Base-by-base conservation (phyloP, 2,888 invertebrate genomes). In the Ectemnius continuus region DNA sequence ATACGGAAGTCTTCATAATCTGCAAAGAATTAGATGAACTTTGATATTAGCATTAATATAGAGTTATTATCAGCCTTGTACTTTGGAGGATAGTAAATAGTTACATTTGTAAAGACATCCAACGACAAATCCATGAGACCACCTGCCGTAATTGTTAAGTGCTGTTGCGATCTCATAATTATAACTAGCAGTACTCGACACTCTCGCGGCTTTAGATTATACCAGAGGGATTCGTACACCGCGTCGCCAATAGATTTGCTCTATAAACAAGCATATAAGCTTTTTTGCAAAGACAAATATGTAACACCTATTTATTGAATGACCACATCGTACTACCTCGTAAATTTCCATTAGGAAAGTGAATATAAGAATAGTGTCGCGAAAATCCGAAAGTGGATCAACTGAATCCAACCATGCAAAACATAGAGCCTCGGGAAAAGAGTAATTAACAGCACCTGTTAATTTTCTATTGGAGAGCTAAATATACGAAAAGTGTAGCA, bases 51-150 rank as follows among this genome's bases (percentile, higher is more conserved):
- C 20, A 20, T 20, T 23, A 23, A 23, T 23, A 23, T 23, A 23
- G 2, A 3, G 2, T 23, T 23, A 23, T 23, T 3, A 3, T 2
- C 23, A 23, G 23, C 23, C 23, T 23, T 23, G 23, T 1, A 23
- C 3, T 23, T 23, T 23, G 23, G 2, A 3, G 23, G 23, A 23
- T 23, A 23, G 3, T 3, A 3, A 23, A 23, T 23, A 23, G 23
- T 79, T 78, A 85, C 85, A 47, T n/a, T 68, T 0, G 80, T 68
- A 48, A 85, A 80, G 8, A 70, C 61, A 58, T 76, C 61, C 1
- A 84, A 52, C 14, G 81, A 82, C 11, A 85, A 57, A 13, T 81
- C 73, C 52, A 64, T 62, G 28, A 84, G 56, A 52, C 81, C 81
- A 13, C 83, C 85, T 14, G 76, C 80, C 0, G 75, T 83, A 18